A percentile compares a stretch with the other conserved stretches of the same genome.
Evolutionary conservation across 2,888 invertebrate species (phyloP).

Genomic region (Axea sp.): DNA sequence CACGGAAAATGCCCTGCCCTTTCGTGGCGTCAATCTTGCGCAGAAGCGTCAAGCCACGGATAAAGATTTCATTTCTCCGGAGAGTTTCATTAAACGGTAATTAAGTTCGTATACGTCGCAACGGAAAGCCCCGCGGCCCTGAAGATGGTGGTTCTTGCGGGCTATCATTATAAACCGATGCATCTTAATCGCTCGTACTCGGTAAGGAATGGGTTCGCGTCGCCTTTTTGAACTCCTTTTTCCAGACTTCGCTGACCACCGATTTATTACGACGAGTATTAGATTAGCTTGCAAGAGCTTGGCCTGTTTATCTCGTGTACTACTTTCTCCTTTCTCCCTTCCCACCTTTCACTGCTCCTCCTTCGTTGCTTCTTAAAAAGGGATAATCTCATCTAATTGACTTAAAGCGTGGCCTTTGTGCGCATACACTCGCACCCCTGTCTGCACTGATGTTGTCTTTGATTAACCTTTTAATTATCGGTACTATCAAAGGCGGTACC

Average conservation of each 20-base stretch:
- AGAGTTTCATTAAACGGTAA: slow-evolving; percentile 76
- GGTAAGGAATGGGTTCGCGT: slow-evolving; percentile 49
- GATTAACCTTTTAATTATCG: slow-evolving; percentile 67
- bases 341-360: neutral
- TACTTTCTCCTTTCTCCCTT: slow-evolving; percentile 27
- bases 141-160: slow-evolving; percentile 60
- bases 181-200: slow-evolving; percentile 70
- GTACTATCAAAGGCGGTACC: slow-evolving; percentile 44
- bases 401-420: slow-evolving; percentile 65
- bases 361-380: slow-evolving; percentile 44
- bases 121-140: slow-evolving; percentile 62
- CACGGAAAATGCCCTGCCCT: slow-evolving; percentile 46
- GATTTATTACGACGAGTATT: slow-evolving; percentile 72
- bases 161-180: slow-evolving; percentile 76
- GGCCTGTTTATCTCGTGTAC: slow-evolving; percentile 68
- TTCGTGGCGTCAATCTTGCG: slow-evolving; percentile 41
- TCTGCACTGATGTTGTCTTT: slow-evolving; percentile 43
- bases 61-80: slow-evolving; percentile 75
- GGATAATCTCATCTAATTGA: slow-evolving; percentile 72
- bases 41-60: slow-evolving; percentile 58
- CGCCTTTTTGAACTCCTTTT: slow-evolving; percentile 53
- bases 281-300: slow-evolving; percentile 72
- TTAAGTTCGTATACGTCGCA: slow-evolving; percentile 71
- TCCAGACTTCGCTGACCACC: slow-evolving; percentile 61
- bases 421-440: slow-evolving; percentile 9